These are phyloP conservation scores for Ranitomeya imitator DNA, from an alignment of 2,113 vertebrate genomes.

Conservation along the genomic window DNA sequence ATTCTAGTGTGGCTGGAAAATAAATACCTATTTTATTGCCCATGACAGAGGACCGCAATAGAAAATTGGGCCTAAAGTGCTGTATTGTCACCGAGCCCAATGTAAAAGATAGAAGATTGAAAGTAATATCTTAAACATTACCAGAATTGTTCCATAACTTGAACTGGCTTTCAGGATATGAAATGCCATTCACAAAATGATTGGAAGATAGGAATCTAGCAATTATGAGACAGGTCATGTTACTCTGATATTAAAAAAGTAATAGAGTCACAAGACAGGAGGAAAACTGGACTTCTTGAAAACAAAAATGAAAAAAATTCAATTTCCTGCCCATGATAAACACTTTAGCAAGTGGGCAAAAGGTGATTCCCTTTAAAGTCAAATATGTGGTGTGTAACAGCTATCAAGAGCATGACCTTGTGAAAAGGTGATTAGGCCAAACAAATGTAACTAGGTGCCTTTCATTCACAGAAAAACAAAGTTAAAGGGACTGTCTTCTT, in stretches of 20 bases:
- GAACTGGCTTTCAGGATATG: constrained; percentile 35
- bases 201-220: constrained; percentile 40
- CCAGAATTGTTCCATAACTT: not conserved
- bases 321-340: constrained; percentile 40
- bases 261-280: constrained; percentile 35
- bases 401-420: constrained; percentile 5
- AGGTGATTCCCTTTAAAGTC: not conserved
- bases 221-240: constrained; percentile 40
- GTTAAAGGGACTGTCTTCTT: too few species aligned
- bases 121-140: constrained; percentile 14
- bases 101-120: not conserved
- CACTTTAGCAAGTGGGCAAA: constrained; percentile 2
- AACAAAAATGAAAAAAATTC: constrained; percentile 33
- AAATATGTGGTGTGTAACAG: not conserved
- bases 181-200: constrained; percentile 41
- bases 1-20: not conserved
- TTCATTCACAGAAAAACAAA: constrained; percentile 7
- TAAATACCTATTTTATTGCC: not conserved
- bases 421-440: constrained; percentile 9
- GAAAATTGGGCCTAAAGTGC: not conserved
- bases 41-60: not conserved
- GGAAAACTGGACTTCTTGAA: constrained; percentile 35
- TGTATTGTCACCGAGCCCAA: not conserved
- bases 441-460: constrained; percentile 15
- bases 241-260: constrained; percentile 30